phyloP scores from a whole-genome alignment of 2,113 vertebrate genomes.

The Scatophagus argus region DNA sequence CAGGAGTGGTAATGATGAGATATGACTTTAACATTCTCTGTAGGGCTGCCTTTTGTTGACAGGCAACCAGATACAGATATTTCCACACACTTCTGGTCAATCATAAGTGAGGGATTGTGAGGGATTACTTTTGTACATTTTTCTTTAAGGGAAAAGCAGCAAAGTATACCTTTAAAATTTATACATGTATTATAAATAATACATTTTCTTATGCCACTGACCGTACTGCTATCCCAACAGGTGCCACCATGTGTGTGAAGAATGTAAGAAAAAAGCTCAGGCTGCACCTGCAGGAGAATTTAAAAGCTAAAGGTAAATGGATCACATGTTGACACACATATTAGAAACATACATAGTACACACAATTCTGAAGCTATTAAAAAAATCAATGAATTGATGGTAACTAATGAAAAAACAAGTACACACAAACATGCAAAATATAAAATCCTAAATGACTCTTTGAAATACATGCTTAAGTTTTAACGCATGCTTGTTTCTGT shows the following conservation, averaged over 20 bases:
- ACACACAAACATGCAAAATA: not conserved
- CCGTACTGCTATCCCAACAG: constrained; percentile 43
- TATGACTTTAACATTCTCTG: not conserved
- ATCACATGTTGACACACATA: not conserved
- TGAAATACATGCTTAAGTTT: not conserved
- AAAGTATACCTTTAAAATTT: too few relatives aligned
- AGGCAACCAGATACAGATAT: too few relatives aligned
- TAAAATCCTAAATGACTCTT: not conserved
- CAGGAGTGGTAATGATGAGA: not conserved
- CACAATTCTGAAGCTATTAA: not conserved
- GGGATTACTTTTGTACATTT: too few relatives aligned
- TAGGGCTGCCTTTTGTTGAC: too few relatives aligned
- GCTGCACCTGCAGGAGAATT: constrained; percentile 35
- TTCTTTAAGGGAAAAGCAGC: too few relatives aligned
- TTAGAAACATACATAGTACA: not conserved
- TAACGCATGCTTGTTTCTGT: not conserved
- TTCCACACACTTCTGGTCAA: too few relatives aligned
- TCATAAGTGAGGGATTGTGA: too few relatives aligned
- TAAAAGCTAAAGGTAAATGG: constrained; percentile 48
- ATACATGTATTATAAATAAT: too few relatives aligned
- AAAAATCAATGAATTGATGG: not conserved
- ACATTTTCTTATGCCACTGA: not conserved
- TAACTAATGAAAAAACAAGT: not conserved
- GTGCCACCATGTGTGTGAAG: constrained; percentile 79
- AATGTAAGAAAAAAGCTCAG: constrained; percentile 72